phyloP scores from a whole-genome alignment of 2,113 vertebrate genomes.

The Herpailurus yagouaroundi region DNA sequence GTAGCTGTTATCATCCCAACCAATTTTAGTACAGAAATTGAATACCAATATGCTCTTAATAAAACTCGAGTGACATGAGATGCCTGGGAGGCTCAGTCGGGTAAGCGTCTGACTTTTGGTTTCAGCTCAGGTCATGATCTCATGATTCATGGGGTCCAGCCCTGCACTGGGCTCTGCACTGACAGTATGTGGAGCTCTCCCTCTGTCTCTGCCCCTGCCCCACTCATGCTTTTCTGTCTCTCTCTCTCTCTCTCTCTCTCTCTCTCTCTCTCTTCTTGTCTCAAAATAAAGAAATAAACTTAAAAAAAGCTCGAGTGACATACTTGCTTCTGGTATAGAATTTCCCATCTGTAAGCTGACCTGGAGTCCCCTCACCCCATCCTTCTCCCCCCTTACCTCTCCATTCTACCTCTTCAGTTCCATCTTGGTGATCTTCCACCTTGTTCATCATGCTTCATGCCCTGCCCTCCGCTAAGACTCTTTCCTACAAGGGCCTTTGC shows the following conservation, averaged over 20 bases:
- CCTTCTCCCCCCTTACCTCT: neutral
- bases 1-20: neutral
- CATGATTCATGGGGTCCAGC: too few relatives aligned
- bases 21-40: neutral
- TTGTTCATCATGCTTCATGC: neutral
- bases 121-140: too few relatives aligned
- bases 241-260: too few relatives aligned
- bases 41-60: neutral
- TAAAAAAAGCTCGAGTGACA: neutral
- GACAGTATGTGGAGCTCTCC: too few relatives aligned
- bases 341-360: neutral
- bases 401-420: neutral
- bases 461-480: neutral
- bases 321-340: neutral
- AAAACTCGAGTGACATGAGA: neutral
- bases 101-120: too few relatives aligned
- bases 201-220: too few relatives aligned
- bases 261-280: too few relatives aligned
- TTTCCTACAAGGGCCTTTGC: neutral
- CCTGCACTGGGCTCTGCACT: too few relatives aligned
- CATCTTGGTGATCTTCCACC: neutral
- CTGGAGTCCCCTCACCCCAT: accelerated
- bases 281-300: too few relatives aligned
- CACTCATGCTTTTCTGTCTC: too few relatives aligned
- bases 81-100: too few relatives aligned